These are phyloP conservation scores for Sanderia malayensis DNA, from an alignment of 30 jellyfish, hydroid and myxozoan genomes.

Conservation along the genomic window DNA sequence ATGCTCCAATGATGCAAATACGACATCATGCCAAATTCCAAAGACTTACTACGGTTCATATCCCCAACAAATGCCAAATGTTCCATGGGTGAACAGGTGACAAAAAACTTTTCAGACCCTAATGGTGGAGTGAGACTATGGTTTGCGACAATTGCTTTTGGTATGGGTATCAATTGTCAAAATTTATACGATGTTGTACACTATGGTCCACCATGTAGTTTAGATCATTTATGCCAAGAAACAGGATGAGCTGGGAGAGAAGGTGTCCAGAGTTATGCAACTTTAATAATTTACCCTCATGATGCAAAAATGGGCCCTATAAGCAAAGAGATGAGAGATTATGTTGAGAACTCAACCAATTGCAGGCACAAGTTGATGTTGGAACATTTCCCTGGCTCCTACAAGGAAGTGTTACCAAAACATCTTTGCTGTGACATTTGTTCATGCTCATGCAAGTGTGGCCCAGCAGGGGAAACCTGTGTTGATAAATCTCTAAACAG, in stretches of 20 bases:
- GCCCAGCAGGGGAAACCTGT: no score
- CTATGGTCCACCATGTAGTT: conserved; percentile 23
- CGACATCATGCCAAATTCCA: no score
- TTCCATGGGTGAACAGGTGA: conserved; percentile 23
- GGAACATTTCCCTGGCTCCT: not conserved
- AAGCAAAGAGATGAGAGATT: not conserved
- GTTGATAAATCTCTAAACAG: no score
- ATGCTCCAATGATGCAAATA: no score
- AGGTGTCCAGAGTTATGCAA: conserved; percentile 24
- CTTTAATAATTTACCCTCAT: not conserved
- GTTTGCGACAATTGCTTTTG: conserved; percentile 38
- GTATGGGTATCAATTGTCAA: conserved; percentile 23
- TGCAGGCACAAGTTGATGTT: not conserved
- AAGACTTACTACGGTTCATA: no score
- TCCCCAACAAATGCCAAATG: no score
- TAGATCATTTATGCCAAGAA: conserved; percentile 28
- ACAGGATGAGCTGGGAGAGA: conserved; percentile 41
- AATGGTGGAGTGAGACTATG: not conserved
- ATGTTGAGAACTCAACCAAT: not conserved
- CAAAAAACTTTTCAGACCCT: conserved; percentile 20
- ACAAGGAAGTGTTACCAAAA: not conserved
- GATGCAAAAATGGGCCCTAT: not conserved
- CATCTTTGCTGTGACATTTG: not conserved
- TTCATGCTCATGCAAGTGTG: not conserved
- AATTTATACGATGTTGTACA: conserved; percentile 17